Evolutionary conservation across 1,140 invertebrate species (phyloP).

Genomic region (Drosophila rufa): DNA sequence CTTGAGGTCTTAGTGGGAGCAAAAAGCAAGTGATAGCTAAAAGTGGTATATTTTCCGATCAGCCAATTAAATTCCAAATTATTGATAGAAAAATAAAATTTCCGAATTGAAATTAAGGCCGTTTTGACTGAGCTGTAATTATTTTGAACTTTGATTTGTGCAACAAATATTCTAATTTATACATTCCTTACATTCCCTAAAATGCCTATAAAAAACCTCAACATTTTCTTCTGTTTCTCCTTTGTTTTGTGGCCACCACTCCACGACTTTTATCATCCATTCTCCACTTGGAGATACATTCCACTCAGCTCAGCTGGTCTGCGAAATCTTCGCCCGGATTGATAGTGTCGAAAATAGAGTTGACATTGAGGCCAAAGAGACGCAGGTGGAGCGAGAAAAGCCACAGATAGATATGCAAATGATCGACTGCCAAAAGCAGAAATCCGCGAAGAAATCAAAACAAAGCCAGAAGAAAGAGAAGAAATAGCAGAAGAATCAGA

Average conservation of each 20-base stretch:
- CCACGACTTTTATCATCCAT: not conserved
- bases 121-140: no score
- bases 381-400: conserved; percentile 3
- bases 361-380: conserved; percentile 42
- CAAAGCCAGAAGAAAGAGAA: conserved; percentile 26
- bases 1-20: no score
- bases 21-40: no score
- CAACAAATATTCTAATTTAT: not conserved
- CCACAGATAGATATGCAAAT: conserved; percentile 40
- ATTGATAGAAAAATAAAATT: no score
- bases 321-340: conserved; percentile 8
- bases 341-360: conserved; percentile 14
- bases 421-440: conserved; percentile 28
- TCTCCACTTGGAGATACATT: conserved; percentile 12
- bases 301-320: conserved; percentile 1
- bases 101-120: no score
- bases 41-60: no score
- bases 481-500: conserved; percentile 14
- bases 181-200: not conserved
- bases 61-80: no score
- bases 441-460: conserved; percentile 19
- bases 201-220: not conserved
- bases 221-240: not conserved
- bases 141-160: no score
- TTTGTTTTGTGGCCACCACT: not conserved